Percentiles rank a stretch among this genome's conserved stretches.
These are phyloP conservation scores for Otis tarda DNA, from an alignment of 2,113 vertebrate genomes.

Conservation along the genomic window DNA sequence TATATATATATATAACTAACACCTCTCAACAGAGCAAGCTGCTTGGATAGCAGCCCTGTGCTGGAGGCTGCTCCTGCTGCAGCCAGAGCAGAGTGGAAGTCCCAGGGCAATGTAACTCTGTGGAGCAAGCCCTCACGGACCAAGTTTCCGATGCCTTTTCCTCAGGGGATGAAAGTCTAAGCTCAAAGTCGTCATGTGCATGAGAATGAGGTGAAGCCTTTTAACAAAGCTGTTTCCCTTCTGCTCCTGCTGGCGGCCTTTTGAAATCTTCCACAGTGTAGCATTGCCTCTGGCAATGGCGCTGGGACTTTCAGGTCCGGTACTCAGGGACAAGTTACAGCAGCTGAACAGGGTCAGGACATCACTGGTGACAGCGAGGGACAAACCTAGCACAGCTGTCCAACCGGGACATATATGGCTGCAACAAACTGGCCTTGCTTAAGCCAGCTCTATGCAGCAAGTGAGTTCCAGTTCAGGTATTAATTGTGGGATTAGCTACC, in stretches of 20 bases:
- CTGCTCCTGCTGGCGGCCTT: neutral
- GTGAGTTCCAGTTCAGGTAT: neutral
- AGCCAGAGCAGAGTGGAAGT: too few relatives aligned
- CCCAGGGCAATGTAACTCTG: too few relatives aligned
- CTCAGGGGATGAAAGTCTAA: neutral
- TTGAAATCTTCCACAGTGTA: neutral
- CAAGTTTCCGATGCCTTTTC: neutral
- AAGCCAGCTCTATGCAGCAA: neutral
- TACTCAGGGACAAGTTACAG: fast-evolving
- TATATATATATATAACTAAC: too few relatives aligned
- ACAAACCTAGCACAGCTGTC: neutral
- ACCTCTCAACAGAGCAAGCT: neutral
- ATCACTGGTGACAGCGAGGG: neutral
- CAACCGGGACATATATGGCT: neutral
- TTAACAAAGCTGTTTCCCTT: fast-evolving
- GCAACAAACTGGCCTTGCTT: neutral
- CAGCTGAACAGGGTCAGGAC: neutral
- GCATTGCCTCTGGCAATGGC: neutral
- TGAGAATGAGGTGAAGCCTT: neutral
- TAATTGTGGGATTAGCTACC: neutral
- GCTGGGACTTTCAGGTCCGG: neutral
- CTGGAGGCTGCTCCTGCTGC: too few relatives aligned
- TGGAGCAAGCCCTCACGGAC: too few relatives aligned
- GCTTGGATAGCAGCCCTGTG: too few relatives aligned
- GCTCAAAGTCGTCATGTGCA: neutral